A percentile compares a stretch with the other conserved stretches of the same genome.
Conservation (phyloP, 2,797 vertebrate species). For the Numenius phaeopus region DNA sequence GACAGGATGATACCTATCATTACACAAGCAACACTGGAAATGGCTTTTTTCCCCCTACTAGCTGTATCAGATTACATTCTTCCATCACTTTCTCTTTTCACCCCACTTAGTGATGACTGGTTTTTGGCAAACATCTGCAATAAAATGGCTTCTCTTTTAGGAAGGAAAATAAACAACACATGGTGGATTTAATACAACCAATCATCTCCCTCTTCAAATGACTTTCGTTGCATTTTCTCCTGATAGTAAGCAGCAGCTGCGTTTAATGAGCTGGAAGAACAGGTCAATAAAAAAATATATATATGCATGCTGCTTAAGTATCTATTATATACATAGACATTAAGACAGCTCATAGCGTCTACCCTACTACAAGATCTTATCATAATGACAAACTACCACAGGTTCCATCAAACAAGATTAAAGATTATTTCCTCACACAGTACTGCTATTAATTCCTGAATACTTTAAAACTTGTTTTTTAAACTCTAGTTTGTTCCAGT, state of each 20-base stretch:
- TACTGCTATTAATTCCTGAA: not conserved
- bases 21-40: not conserved
- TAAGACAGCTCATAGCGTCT: conserved; percentile 7
- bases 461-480: not conserved
- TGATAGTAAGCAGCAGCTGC: conserved; percentile 27
- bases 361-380: not conserved
- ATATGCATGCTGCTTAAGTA: not conserved
- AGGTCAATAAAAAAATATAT: conserved; percentile 38
- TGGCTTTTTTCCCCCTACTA: not conserved
- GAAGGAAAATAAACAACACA: conserved; percentile 50
- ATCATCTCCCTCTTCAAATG: conserved; percentile 17
- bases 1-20: not conserved
- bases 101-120: not conserved
- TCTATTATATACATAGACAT: not conserved
- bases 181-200: conserved; percentile 34
- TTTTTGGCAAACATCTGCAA: conserved; percentile 39
- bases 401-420: not conserved
- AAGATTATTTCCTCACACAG: not conserved
- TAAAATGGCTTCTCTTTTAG: not conserved
- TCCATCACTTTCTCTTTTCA: not conserved
- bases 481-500: not conserved
- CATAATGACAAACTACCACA: not conserved
- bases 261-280: conserved; percentile 43
- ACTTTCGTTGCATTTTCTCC: conserved; percentile 8
- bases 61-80: not conserved